phyloP scores from a whole-genome alignment of 2,888 invertebrate species.

The Synanthedon andrenaeformis region DNA sequence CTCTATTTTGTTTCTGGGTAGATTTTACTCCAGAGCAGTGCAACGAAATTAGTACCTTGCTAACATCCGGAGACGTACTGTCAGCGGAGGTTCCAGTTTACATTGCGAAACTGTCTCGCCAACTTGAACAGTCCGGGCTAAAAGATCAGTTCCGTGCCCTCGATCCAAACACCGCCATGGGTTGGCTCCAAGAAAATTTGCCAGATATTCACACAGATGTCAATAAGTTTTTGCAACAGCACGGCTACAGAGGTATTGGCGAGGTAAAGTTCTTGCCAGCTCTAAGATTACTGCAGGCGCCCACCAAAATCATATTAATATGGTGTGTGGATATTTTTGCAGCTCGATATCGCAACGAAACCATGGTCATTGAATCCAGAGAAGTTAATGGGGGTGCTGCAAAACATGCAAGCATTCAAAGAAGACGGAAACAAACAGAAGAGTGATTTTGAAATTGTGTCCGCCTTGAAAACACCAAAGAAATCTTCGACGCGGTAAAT shows the following conservation, averaged over 20 bases:
- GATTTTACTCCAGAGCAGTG: conserved; percentile 75
- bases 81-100: conserved; percentile 80
- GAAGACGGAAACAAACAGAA: conserved; percentile 23
- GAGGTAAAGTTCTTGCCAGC: conserved; percentile 52
- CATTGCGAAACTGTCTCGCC: conserved; percentile 50
- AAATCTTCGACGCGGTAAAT: conserved; percentile 52
- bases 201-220: conserved; percentile 59
- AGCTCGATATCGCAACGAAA: conserved; percentile 76
- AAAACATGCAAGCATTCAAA: conserved; percentile 38
- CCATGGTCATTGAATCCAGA: conserved; percentile 76
- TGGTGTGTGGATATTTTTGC: conserved; percentile 12
- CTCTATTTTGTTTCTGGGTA: conserved; percentile 12
- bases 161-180: conserved; percentile 54
- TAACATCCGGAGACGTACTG: conserved; percentile 78
- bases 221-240: conserved; percentile 71
- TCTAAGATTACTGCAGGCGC: not conserved
- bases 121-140: conserved; percentile 48
- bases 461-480: conserved; percentile 58
- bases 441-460: conserved; percentile 55
- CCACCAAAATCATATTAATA: too few species aligned
- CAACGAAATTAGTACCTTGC: conserved; percentile 75
- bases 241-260: conserved; percentile 78
- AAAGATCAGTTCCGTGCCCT: conserved; percentile 58
- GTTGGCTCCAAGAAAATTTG: conserved; percentile 71
- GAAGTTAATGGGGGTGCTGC: conserved; percentile 73